phyloP scores from a whole-genome alignment of 2,113 vertebrate species.

The Fregetta grallaria region DNA sequence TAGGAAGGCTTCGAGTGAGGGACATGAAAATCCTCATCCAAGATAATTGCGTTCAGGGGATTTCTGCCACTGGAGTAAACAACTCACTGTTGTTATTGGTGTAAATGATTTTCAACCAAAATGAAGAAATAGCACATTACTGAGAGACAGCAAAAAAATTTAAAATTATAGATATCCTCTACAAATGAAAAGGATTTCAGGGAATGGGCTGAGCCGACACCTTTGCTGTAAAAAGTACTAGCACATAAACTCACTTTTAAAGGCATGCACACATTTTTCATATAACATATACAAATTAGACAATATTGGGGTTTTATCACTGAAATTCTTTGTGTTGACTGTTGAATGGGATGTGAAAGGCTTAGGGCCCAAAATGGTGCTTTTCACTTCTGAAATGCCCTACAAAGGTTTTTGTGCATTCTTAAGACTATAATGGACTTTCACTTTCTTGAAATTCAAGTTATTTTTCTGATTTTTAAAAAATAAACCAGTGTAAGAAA shows the following conservation, averaged over 20 bases:
- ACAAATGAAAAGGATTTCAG: background rate
- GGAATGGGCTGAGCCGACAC: background rate
- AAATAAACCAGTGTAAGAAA: background rate
- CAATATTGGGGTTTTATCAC: background rate
- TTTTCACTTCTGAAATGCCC: background rate
- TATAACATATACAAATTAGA: background rate
- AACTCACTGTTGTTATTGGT: background rate
- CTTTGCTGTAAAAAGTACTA: background rate
- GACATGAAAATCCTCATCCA: slow-evolving; percentile 25
- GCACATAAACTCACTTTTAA: background rate
- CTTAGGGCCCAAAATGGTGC: background rate
- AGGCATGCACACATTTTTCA: background rate
- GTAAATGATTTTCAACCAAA: background rate
- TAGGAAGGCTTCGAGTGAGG: slow-evolving; percentile 17
- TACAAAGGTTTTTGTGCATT: background rate
- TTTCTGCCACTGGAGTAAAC: slow-evolving; percentile 49
- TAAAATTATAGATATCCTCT: background rate
- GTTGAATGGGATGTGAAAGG: background rate
- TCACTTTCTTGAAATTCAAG: background rate
- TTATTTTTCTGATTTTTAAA: background rate
- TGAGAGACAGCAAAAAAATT: background rate
- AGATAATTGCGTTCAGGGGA: slow-evolving; percentile 30
- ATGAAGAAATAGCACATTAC: background rate
- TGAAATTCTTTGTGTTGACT: background rate
- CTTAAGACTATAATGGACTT: background rate